Base-by-base conservation (phyloP, 2,888 invertebrate species). In the Drosophila gaucha region DNA sequence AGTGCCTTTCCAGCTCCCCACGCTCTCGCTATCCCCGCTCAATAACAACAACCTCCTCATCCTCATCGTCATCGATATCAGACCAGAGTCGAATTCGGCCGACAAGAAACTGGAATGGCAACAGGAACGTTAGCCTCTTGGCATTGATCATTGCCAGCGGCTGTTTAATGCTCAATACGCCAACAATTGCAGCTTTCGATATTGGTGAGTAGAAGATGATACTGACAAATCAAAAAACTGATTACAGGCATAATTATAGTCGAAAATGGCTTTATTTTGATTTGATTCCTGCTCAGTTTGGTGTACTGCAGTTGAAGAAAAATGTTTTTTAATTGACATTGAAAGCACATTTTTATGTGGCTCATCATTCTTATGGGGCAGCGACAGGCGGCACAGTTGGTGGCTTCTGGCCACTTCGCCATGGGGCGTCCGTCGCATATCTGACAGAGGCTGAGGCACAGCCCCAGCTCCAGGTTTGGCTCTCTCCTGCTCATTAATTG, bases 1-100 rank as follows among this genome's bases (percentile, higher is more conserved):
- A 88, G 90, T 90, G 90, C 90, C 90, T 90, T 90, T 89, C 90
- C 88, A 66, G 56, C 64, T 59, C 74, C 57, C 47, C 67, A 16
- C 35, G 54, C 52, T 57, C 54, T 30, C 64, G 28, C 66, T 39
- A 54, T 49, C 8, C 76, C 72, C 77, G 64, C 68, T 62, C 62
- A 46, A 41, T 8, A 46, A 20, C 28, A 16, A 28, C 10, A 16
- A 16, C 46, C 18, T n/a, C 31, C 18, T 5, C 46, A n/a, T 20
- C 46, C 49, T 24, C 76, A 31, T 20, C 66, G 28, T 46, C 79
- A 52, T 33, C 67, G 70, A 56, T 46, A 57, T 41, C 39, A 52
- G 49, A 18, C 31, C 58, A 66, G 38, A 47, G 70, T 56, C 69
- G 70, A 36, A 52, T 14, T 14, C 67, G 67, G 49, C 55, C 67